Evolutionary conservation across 2,797 vertebrate species (phyloP).

Genomic region (Capromys pilorides): DNA sequence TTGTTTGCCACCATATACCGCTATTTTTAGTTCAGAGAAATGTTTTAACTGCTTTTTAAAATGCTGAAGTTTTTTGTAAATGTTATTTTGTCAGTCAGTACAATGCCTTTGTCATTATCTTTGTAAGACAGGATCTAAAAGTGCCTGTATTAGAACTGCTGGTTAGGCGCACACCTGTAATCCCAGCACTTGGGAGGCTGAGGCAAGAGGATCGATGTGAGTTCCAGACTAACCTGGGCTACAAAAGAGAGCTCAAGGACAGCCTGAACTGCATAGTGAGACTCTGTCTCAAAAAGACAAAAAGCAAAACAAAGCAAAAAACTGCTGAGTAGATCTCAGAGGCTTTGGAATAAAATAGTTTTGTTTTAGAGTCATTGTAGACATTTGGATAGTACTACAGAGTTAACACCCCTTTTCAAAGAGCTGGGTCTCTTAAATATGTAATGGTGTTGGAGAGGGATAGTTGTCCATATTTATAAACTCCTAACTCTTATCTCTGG

Average conservation of each 20-base stretch:
- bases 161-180: too few relatives aligned
- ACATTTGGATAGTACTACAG: slow-evolving; percentile 3
- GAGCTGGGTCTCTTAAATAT: not conserved
- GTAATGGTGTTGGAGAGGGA: not conserved
- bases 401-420: not conserved
- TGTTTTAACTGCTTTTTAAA: slow-evolving; percentile 16
- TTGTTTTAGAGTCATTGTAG: not conserved
- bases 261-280: too few relatives aligned
- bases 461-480: not conserved
- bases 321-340: not conserved
- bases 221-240: too few relatives aligned
- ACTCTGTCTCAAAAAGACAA: too few relatives aligned
- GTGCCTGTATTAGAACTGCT: not conserved
- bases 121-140: not conserved
- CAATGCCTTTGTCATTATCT: not conserved
- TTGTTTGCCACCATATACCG: slow-evolving; percentile 31
- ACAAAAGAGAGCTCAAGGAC: too few relatives aligned
- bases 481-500: not conserved
- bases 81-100: not conserved
- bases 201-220: too few relatives aligned
- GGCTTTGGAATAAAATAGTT: not conserved
- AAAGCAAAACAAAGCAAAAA: not conserved
- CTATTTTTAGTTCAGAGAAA: slow-evolving; percentile 33
- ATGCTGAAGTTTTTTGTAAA: not conserved
- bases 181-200: too few relatives aligned